These are phyloP conservation scores for Mallotus villosus DNA, from an alignment of 2,797 vertebrate genomes.

Conservation along the genomic window DNA sequence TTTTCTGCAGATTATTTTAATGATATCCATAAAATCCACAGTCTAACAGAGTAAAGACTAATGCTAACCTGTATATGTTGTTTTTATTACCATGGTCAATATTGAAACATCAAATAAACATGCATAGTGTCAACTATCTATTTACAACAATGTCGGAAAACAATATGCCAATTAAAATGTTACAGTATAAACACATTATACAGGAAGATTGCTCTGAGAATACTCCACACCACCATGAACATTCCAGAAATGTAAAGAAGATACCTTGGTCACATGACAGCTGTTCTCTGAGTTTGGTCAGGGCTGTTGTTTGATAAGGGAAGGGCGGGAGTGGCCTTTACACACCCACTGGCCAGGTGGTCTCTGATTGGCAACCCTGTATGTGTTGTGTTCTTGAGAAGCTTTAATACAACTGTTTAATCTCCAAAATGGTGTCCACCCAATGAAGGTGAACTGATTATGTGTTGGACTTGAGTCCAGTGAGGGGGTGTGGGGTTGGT, in stretches of 20 bases:
- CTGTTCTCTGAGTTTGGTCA: no score
- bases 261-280: not conserved
- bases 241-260: constrained; percentile 17
- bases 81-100: constrained; percentile 71
- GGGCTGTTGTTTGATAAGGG: no score
- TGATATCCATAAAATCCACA: not conserved
- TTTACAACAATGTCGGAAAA: constrained; percentile 68
- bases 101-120: constrained; percentile 76
- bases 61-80: not conserved
- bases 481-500: not conserved
- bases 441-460: constrained; percentile 6
- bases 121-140: constrained; percentile 70
- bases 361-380: constrained; percentile 18
- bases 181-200: constrained; percentile 67
- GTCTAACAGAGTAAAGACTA: not conserved
- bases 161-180: constrained; percentile 53
- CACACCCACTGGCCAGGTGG: constrained; percentile 5
- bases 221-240: constrained; percentile 30
- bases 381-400: not conserved
- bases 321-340: constrained; percentile 4
- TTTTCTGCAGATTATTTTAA: not conserved
- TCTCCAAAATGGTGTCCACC: constrained; percentile 24
- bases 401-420: constrained; percentile 2
- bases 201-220: constrained; percentile 51
- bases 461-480: constrained; percentile 3